These are phyloP conservation scores for Microcebus lehilahytsara DNA, from an alignment of 2,113 vertebrate species.

Conservation along the genomic window DNA sequence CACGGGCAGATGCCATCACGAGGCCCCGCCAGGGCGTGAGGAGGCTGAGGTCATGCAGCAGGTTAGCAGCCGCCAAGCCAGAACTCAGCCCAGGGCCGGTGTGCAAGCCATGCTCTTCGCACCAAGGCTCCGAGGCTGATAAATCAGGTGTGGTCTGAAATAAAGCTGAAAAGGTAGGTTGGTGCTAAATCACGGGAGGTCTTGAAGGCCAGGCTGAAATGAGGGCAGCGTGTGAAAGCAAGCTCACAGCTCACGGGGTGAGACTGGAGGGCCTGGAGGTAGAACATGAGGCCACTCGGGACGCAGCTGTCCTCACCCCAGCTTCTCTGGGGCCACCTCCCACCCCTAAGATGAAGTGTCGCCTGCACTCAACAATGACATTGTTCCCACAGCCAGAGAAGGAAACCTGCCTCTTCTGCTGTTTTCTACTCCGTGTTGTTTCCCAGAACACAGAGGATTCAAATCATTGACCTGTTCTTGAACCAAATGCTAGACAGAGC, in stretches of 20 bases:
- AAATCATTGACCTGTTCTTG: not conserved
- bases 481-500: not conserved
- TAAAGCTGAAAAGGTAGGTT: not conserved
- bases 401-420: not conserved
- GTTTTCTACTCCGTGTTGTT: not conserved
- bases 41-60: not conserved
- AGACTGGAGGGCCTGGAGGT: not conserved
- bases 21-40: not conserved
- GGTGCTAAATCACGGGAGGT: not conserved
- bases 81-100: not conserved
- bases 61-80: not conserved
- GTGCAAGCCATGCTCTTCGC: not conserved
- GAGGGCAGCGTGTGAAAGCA: not conserved
- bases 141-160: not conserved
- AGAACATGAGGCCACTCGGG: too few relatives aligned
- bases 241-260: fast-evolving
- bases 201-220: not conserved
- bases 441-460: too few relatives aligned
- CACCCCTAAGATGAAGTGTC: not conserved
- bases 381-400: fast-evolving
- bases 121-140: fast-evolving
- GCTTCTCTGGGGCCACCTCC: not conserved
- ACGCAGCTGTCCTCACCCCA: too few relatives aligned
- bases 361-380: not conserved
- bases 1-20: not conserved